Evolutionary conservation across 2,888 invertebrate species (phyloP), one percentile per base, ranked within the genome.

Genomic region (Poecilus cupreus): DNA sequence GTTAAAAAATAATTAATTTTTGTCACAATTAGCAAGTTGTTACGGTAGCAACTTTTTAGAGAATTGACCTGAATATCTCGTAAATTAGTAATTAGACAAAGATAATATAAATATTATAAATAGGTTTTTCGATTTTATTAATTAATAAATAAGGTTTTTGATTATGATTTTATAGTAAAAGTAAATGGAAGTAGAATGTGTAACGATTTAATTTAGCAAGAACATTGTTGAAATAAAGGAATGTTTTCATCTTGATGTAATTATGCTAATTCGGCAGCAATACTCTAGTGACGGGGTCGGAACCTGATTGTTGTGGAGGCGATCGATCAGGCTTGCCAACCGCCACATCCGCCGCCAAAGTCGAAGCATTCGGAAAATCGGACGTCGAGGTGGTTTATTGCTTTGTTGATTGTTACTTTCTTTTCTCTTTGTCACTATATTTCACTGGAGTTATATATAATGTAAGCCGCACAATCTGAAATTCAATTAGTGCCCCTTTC

Each of bases 391-490:
- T 80, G 57, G 72, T 84, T 83, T 84, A 83, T 84, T 82, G 83
- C 82, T 83, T 84, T 84, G 84, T 84, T 83, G 84, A 84, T 84
- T 84, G 84, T 84, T 84, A 84, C 83, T 84, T 72, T 83, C 83
- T 84, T 83, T 83, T 83, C 83, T 72, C 83, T 84, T 84, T 83
- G 84, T 84, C 84, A 83, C 83, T 83, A 84, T 84, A 84, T 84
- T 84, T 84, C 83, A 84, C 80, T 72, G 20, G 82, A 72, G 83
- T 83, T 81, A 84, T 84, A 84, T 83, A 84, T 84, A 83, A 83
- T 84, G 83, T 83, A 83, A 83, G 83, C 83, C 80, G 83, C 83
- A 76, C 83, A 82, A 84, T 83, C 83, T 84, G 82, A 84, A 84
- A 84, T 84, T 84, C 84, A 84, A 84, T 84, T 84, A 80, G 80